Base-by-base conservation (phyloP, 2,797 vertebrate genomes). In the Onychomys leucogaster region DNA sequence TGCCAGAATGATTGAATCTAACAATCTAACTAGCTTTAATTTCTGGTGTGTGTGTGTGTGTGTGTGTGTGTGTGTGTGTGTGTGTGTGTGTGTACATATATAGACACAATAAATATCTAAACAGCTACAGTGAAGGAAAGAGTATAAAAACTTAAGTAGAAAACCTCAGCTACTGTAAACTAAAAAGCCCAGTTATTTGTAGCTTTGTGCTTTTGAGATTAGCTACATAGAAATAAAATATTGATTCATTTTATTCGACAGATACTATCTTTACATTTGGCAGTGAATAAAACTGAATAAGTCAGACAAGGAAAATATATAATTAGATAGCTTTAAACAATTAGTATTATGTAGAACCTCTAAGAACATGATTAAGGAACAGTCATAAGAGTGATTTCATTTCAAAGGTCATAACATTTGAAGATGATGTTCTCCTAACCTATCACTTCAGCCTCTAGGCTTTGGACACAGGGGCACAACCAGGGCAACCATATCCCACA, bases 1-100 rank as follows among this genome's bases (percentile, higher is more conserved):
- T 95, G 78, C 41, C 93, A 96, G 61, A 87, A 94, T 89, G 91
- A 73, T 83, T 96, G 80, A 78, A 73, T 86, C 49, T 96, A 94
- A 29, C 75, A 83, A 59, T 86, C 57, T 96, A 95, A 29, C 57
- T 85, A 69, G 12, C 32, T 92, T 96, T 91, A 96, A 73, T 94
- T 41, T 73, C 8, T 73, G n/a, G 19, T 61, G 46, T 80, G 10
- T 67, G 41, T 43, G 17, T 52, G 13, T 52, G 52, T 52, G 52
- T 52, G 2, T 52, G 49, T 52, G 49, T 52, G 12, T 52, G 49
- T 52, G 49, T 49, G 46, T 49, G 46, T 49, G 17, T 73, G 52
- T 73, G 10, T 77, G n/a, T 89, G 17, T 91, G 59, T 69, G 34
- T 57, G 46, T 78, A 6, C 12, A 55, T 83, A 55, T 92, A 10